Evolutionary conservation across 2,888 invertebrate species (phyloP).

Genomic region (Drosophila borborema): DNA sequence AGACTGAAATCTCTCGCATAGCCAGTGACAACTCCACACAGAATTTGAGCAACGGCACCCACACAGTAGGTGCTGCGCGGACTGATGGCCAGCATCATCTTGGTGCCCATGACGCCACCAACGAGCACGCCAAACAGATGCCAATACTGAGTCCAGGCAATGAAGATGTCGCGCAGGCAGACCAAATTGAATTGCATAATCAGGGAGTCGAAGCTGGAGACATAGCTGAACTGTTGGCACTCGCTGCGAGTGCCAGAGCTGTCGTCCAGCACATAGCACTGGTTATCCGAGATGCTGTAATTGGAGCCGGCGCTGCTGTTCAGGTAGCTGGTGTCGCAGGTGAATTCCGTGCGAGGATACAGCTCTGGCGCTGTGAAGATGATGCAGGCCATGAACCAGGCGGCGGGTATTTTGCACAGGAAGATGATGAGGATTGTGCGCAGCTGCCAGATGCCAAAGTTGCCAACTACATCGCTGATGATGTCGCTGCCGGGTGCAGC

Average conservation of each 20-base stretch:
- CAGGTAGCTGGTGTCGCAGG: constrained; percentile 67
- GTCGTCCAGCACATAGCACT: constrained; percentile 73
- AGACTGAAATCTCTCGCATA: constrained; percentile 83
- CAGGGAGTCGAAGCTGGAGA: constrained; percentile 81
- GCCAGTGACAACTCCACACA: constrained; percentile 84
- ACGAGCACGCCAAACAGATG: constrained; percentile 85
- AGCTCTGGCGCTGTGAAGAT: constrained; percentile 85
- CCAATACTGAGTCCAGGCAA: constrained; percentile 86
- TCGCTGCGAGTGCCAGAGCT: constrained; percentile 40
- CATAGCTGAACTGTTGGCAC: constrained; percentile 77
- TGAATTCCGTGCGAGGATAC: constrained; percentile 76
- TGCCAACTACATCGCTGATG: constrained; percentile 83
- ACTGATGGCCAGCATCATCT: constrained; percentile 84
- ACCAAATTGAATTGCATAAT: constrained; percentile 85
- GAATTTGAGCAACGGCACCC: constrained; percentile 84
- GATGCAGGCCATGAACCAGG: constrained; percentile 86
- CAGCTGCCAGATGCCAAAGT: constrained; percentile 85
- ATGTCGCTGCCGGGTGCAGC: constrained; percentile 62
- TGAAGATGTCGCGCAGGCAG: constrained; percentile 84
- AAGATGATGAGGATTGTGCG: constrained; percentile 85
- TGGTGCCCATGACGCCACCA: constrained; percentile 84
- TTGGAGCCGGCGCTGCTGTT: constrained; percentile 38
- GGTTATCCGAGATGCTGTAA: constrained; percentile 69
- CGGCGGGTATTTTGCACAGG: constrained; percentile 85
- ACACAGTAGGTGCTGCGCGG: constrained; percentile 84